Conservation (phyloP, 2,113 vertebrate genomes). For the Ammodramus savannarum region DNA sequence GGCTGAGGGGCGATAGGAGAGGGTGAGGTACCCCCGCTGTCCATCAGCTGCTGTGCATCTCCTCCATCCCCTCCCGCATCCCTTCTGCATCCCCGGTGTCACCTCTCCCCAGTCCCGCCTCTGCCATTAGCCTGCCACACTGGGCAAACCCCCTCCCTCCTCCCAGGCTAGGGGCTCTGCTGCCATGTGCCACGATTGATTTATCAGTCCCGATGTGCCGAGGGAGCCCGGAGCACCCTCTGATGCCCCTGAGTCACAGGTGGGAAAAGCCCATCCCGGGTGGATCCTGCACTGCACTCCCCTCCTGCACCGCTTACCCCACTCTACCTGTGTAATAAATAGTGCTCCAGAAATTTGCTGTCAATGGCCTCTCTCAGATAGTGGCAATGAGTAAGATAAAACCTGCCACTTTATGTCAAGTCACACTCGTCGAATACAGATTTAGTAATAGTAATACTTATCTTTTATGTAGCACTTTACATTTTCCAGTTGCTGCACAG, state of each 20-base stretch:
- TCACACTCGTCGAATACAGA: slow-evolving; percentile 30
- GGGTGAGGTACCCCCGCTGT: background rate
- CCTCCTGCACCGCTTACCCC: background rate
- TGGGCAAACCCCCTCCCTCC: background rate
- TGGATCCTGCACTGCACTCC: background rate
- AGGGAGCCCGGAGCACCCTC: background rate
- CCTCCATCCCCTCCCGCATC: background rate
- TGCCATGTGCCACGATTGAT: background rate
- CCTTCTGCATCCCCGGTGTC: accelerated
- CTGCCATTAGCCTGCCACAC: background rate
- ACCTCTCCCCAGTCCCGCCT: background rate
- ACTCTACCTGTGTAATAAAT: slow-evolving; percentile 5
- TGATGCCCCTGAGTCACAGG: slow-evolving; percentile 7
- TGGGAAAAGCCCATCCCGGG: background rate
- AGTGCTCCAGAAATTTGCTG: slow-evolving; percentile 4
- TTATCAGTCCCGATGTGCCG: background rate
- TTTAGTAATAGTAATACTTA: slow-evolving; percentile 57
- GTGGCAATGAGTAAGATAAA: slow-evolving; percentile 49
- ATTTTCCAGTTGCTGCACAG: slow-evolving; percentile 53
- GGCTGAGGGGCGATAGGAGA: background rate
- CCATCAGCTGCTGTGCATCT: background rate
- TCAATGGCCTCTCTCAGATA: slow-evolving; percentile 41
- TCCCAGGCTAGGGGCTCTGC: background rate
- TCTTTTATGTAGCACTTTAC: slow-evolving; percentile 59
- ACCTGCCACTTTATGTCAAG: slow-evolving; percentile 51